Evolutionary conservation across 2,888 invertebrate genomes (phyloP).

Genomic region (Sericinus montela): DNA sequence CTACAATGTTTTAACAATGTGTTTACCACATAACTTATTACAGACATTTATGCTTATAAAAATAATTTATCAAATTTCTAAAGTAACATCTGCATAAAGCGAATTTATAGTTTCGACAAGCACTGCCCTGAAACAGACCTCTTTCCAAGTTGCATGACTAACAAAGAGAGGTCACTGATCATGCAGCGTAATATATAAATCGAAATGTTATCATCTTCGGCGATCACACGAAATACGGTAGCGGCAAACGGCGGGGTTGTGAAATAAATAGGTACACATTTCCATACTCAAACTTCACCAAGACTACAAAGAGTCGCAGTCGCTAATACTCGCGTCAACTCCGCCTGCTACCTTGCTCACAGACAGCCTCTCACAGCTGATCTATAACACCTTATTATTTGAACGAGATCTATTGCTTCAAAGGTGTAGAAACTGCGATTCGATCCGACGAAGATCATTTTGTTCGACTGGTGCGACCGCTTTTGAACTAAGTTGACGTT

Average conservation of each 20-base stretch:
- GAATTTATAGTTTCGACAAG: background rate
- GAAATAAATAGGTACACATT: slow-evolving; percentile 76
- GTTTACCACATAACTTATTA: no score
- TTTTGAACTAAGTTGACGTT: slow-evolving; percentile 78
- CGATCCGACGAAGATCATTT: slow-evolving; percentile 72
- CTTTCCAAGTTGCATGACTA: slow-evolving; percentile 62
- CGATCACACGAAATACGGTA: slow-evolving; percentile 69
- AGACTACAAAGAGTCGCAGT: slow-evolving; percentile 36
- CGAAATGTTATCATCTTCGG: slow-evolving; percentile 71
- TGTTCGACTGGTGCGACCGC: slow-evolving; percentile 74
- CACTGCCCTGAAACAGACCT: slow-evolving; percentile 46
- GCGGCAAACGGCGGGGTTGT: slow-evolving; percentile 50
- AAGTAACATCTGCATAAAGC: no score
- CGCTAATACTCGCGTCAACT: slow-evolving; percentile 28
- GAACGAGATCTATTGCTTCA: slow-evolving; percentile 77
- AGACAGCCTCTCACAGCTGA: slow-evolving; percentile 52
- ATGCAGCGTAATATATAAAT: slow-evolving; percentile 76
- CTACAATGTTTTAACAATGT: no score
- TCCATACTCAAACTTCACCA: slow-evolving; percentile 69
- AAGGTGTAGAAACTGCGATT: slow-evolving; percentile 73
- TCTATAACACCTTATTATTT: slow-evolving; percentile 79
- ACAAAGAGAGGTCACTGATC: slow-evolving; percentile 65
- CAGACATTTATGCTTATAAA: background rate
- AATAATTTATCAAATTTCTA: no score
- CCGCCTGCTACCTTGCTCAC: slow-evolving; percentile 29